Evolutionary conservation across 2,113 vertebrate species (phyloP).

Genomic region (Corythaeola cristata): DNA sequence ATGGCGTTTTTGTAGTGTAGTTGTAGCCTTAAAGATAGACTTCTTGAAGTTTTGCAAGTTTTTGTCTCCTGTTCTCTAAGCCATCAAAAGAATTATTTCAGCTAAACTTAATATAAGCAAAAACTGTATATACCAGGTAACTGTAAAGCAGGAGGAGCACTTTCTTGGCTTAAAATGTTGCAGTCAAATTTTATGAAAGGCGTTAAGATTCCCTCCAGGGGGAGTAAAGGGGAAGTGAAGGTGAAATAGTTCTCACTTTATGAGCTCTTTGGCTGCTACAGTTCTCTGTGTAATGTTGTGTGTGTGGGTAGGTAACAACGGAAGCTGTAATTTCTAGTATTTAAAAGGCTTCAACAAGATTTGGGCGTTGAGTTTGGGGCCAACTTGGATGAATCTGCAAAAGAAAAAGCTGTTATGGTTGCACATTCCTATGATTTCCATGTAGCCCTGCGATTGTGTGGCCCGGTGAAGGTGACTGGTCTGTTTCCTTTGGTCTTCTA

Average conservation of each 20-base stretch:
- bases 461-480: background rate
- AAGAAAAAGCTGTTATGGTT: background rate
- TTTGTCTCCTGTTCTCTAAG: background rate
- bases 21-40: background rate
- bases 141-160: background rate
- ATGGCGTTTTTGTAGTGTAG: background rate
- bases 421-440: background rate
- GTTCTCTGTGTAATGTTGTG: background rate
- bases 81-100: background rate
- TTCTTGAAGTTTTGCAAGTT: background rate
- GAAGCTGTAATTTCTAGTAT: background rate
- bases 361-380: background rate
- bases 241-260: conserved; percentile 8
- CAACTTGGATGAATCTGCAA: background rate
- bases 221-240: conserved; percentile 7
- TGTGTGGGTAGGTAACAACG: background rate
- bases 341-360: background rate
- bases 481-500: background rate
- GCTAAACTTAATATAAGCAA: background rate
- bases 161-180: background rate
- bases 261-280: background rate
- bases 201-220: background rate
- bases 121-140: background rate
- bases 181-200: background rate
- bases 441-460: background rate